A percentile compares a stretch with the other conserved stretches of the same genome.
Evolutionary conservation across 2,888 invertebrate species (phyloP).

Genomic region (Leptopilina syphax): DNA sequence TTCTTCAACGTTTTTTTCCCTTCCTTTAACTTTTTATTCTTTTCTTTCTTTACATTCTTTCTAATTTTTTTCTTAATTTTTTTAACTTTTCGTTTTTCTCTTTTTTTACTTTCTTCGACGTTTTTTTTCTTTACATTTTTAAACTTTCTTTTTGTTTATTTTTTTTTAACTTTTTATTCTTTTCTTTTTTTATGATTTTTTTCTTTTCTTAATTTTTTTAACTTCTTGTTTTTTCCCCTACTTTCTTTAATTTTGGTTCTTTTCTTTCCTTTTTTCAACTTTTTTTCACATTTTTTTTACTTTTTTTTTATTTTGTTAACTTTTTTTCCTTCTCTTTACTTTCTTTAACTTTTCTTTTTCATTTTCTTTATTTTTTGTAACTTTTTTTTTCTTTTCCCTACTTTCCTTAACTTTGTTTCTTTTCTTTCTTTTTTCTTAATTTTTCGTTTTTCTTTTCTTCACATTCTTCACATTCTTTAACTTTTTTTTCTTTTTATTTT

Average conservation of each 20-base stretch:
- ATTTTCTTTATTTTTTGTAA: too few species aligned
- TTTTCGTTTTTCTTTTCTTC: too few species aligned
- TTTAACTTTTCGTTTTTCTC: too few species aligned
- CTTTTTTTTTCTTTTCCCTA: too few species aligned
- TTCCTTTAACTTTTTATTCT: neutral
- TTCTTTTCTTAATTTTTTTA: neutral
- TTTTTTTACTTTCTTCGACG: too few species aligned
- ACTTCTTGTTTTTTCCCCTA: neutral
- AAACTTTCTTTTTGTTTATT: too few species aligned
- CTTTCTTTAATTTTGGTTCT: neutral
- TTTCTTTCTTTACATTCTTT: neutral
- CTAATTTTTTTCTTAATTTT: neutral
- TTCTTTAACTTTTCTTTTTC: neutral
- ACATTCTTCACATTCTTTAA: too few species aligned
- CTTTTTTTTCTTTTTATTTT: too few species aligned
- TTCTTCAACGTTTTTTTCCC: too few species aligned
- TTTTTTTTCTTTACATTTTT: neutral
- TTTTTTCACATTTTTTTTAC: neutral
- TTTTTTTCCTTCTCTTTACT: constrained; percentile 2
- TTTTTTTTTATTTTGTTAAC: constrained; percentile 11
- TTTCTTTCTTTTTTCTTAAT: too few species aligned
- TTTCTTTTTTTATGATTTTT: neutral
- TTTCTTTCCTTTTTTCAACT: neutral
- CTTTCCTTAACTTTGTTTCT: too few species aligned
- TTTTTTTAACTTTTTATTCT: too few species aligned